Base-by-base conservation (phyloP, 1,140 invertebrate species). In the Saccostrea glomerata region DNA sequence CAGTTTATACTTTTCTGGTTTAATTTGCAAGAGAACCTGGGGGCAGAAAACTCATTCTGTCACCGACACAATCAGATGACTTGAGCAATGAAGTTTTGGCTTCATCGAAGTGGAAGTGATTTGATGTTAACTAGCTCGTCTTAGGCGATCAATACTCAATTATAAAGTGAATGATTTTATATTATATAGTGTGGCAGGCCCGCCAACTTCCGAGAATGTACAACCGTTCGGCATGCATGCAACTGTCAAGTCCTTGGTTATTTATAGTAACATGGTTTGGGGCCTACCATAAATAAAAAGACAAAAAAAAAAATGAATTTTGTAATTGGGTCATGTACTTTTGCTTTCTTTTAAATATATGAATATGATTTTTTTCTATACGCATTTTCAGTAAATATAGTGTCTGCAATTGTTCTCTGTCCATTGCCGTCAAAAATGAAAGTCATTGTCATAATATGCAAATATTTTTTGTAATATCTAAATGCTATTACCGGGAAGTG, bases 111-210 rank as follows among this genome's bases (percentile, higher is more conserved):
- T 77, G 70, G 23, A 77, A 77, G 70, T 77, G 70, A 77, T 77
- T 77, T 17, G 70, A 77, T 77, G 70, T 77, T 77, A 77, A 77
- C 70, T 77, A 77, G 70, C 70, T 30, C 70, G 70, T 77, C 70
- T 36, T 30, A 15, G 70, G 11, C 70, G 70, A 77, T 77, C 70
- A 77, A 77, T 77, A 77, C 70, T 77, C 70, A 77, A 77, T 77
- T 77, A 77, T 77, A 77, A 77, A 77, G 70, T 77, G 70, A 77
- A 77, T 77, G 70, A 77, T 77, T 77, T 77, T 77, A 77, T 77
- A 77, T 77, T 77, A 77, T 77, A 77, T 77, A 77, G 70, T 77
- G 70, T 77, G 70, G 70, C 70, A 77, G 70, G 70, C 70, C 25
- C 70, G 70, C 30, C 70, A 30, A 77, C 70, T 77, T 77, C 70